phyloP scores from a whole-genome alignment of 1,140 invertebrate species.

The Ceratina japonica region DNA sequence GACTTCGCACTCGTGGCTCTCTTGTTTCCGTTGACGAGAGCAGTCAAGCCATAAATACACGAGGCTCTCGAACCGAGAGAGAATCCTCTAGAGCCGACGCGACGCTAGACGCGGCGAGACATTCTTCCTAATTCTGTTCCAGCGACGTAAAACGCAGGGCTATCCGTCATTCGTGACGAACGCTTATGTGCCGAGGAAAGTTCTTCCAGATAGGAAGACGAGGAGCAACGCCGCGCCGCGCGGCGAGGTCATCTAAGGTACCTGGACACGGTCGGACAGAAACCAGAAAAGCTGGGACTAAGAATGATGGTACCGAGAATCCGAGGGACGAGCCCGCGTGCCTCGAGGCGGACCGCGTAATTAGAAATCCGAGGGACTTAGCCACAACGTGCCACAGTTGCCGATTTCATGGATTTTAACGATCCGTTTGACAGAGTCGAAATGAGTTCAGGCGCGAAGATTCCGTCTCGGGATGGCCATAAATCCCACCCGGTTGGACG shows the following conservation, averaged over 20 bases:
- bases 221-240: neutral
- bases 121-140: constrained; percentile 36
- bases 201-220: constrained; percentile 2
- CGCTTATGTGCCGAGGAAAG: constrained; percentile 2
- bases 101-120: neutral
- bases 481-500: constrained; percentile 19
- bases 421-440: constrained; percentile 33
- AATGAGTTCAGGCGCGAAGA: constrained; percentile 14
- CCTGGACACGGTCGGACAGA: neutral
- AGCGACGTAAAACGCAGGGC: constrained; percentile 17
- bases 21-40: constrained; percentile 52
- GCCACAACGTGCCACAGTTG: constrained; percentile 5
- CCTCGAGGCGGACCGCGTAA: constrained; percentile 40
- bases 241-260: neutral
- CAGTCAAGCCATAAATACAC: constrained; percentile 56
- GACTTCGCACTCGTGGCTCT: constrained; percentile 59
- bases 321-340: constrained; percentile 21
- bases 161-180: constrained; percentile 32
- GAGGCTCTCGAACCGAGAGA: constrained; percentile 37
- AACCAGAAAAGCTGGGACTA: constrained; percentile 2
- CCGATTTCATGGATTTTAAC: constrained; percentile 14
- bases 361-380: constrained; percentile 45
- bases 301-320: constrained; percentile 27
- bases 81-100: constrained; percentile 1
- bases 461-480: constrained; percentile 2